A percentile compares a stretch with the other conserved stretches of the same genome.
Evolutionary conservation across 2,888 invertebrate genomes (phyloP).

Genomic region (Drosophila mercatorum): DNA sequence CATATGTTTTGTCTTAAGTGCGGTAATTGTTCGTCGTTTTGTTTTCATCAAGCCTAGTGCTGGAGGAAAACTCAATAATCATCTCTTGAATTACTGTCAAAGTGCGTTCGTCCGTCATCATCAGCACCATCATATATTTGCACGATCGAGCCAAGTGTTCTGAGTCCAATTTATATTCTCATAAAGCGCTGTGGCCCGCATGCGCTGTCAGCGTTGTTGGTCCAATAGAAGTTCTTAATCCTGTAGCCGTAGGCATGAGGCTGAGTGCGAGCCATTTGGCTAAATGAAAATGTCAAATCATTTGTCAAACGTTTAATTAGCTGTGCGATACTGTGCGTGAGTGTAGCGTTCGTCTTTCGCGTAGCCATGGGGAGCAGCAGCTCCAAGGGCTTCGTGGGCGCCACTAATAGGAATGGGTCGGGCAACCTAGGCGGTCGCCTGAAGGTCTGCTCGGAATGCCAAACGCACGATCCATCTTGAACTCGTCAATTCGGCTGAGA

Average conservation of each 20-base stretch:
- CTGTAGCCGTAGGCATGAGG: conserved; percentile 24
- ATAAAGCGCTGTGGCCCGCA: conserved; percentile 52
- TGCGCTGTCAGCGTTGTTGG: conserved; percentile 60
- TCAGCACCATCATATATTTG: conserved; percentile 58
- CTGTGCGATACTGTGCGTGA: conserved; percentile 26
- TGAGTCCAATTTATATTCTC: conserved; percentile 39
- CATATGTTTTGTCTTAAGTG: conserved; percentile 10
- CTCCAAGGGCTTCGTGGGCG: conserved; percentile 42
- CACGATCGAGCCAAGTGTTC: conserved; percentile 23
- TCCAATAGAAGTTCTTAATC: conserved; percentile 47
- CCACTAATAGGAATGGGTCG: conserved; percentile 41
- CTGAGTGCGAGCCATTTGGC: conserved; percentile 46
- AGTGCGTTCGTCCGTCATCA: conserved; percentile 26
- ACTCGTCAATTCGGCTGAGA: conserved; percentile 46
- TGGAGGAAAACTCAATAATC: conserved; percentile 27
- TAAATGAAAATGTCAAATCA: conserved; percentile 73
- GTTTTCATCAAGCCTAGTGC: conserved; percentile 23
- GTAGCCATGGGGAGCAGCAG: conserved; percentile 18
- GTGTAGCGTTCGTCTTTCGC: neutral
- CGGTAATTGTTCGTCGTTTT: conserved; percentile 31
- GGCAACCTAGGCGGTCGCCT: conserved; percentile 53
- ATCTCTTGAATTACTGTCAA: conserved; percentile 60
- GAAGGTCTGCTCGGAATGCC: conserved; percentile 35
- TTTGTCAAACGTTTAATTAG: conserved; percentile 73
- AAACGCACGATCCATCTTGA: conserved; percentile 58